These are phyloP conservation scores for Archips crataeganus DNA, from an alignment of 2,888 invertebrate genomes.

Conservation along the genomic window DNA sequence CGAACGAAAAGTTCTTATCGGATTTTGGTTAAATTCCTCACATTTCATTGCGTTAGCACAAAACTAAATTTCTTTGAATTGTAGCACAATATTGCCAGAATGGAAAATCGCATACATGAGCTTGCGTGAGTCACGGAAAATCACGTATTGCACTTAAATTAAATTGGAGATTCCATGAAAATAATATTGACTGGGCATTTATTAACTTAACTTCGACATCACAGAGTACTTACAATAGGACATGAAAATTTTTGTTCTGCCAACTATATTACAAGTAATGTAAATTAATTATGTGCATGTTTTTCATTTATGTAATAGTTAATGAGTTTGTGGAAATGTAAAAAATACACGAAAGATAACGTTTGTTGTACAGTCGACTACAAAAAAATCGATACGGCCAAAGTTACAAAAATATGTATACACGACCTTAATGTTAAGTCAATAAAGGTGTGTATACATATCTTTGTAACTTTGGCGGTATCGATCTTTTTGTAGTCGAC, in stretches of 20 bases:
- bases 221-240: too few species aligned
- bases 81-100: slow-evolving; percentile 51
- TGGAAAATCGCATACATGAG: slow-evolving; percentile 57
- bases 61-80: slow-evolving; percentile 55
- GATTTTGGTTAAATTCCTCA: slow-evolving; percentile 50
- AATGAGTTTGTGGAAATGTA: too few species aligned
- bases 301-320: too few species aligned
- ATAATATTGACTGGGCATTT: slow-evolving; percentile 20
- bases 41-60: slow-evolving; percentile 55
- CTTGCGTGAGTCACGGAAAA: slow-evolving; percentile 65
- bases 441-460: too few species aligned
- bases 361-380: too few species aligned
- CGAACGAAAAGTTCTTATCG: slow-evolving; percentile 56
- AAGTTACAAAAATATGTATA: too few species aligned
- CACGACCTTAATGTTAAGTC: too few species aligned
- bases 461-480: too few species aligned
- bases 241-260: too few species aligned
- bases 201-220: background rate
- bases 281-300: background rate
- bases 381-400: too few species aligned
- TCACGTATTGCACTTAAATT: slow-evolving; percentile 47
- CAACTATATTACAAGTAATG: background rate
- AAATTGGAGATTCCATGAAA: slow-evolving; percentile 57
- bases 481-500: too few species aligned
- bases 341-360: too few species aligned